Percentiles rank a stretch among this genome's conserved stretches.
Evolutionary conservation across 2,797 vertebrate species (phyloP).

Genomic region (Ara ararauna): DNA sequence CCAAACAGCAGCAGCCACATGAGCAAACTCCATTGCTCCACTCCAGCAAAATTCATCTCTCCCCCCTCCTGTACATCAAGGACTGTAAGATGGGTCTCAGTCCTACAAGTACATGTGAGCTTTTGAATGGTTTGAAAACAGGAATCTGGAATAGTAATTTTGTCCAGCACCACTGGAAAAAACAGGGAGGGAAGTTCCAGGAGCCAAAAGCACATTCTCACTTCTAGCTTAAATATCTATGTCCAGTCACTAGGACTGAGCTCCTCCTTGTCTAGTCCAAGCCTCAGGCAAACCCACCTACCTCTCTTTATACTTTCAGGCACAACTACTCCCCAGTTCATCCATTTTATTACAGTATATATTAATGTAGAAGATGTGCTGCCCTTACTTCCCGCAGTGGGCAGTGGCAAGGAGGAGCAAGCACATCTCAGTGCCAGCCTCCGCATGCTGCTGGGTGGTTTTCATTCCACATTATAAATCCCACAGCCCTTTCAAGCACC

Average conservation of each 20-base stretch:
- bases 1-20: neutral
- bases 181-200: accelerated
- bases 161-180: neutral
- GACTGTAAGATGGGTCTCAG: neutral
- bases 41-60: neutral
- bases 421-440: neutral
- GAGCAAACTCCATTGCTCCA: neutral
- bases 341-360: neutral
- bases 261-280: neutral
- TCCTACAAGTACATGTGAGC: neutral
- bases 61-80: neutral
- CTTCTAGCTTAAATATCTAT: neutral
- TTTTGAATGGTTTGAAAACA: neutral
- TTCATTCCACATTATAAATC: neutral
- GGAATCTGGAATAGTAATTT: neutral
- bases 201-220: neutral
- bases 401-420: neutral
- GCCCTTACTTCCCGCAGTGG: neutral
- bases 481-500: neutral
- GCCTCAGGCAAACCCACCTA: neutral
- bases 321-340: neutral
- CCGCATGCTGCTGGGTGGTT: neutral
- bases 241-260: neutral
- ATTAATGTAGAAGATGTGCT: neutral
- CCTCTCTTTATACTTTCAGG: neutral